phyloP scores from a whole-genome alignment of 1,140 invertebrate genomes.

The Pteromalus puparum region DNA sequence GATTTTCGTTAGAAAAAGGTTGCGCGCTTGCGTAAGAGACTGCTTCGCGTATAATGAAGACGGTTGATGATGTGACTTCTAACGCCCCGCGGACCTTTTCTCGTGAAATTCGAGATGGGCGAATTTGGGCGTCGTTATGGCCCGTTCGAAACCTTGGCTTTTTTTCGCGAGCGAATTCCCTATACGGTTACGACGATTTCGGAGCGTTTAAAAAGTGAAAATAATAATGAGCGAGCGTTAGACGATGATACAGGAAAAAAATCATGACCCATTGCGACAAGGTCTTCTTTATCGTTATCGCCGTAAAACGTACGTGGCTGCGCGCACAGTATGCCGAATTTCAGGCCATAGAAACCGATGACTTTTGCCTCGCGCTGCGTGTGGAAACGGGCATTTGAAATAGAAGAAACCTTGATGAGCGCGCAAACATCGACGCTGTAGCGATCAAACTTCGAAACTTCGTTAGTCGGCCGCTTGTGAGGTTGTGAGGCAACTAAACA shows the following conservation, averaged over 20 bases:
- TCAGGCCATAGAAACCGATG: neutral
- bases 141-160: neutral
- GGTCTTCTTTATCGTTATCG: constrained; percentile 41
- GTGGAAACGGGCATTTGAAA: neutral
- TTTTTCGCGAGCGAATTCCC: too few relatives aligned
- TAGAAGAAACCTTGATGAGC: constrained; percentile 16
- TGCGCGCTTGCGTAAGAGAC: neutral
- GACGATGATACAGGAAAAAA: neutral
- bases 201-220: neutral
- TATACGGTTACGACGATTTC: too few relatives aligned
- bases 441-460: neutral
- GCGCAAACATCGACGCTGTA: neutral
- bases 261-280: constrained; percentile 34
- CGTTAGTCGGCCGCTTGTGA: too few relatives aligned
- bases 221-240: neutral
- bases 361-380: neutral
- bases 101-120: neutral
- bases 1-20: neutral
- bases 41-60: neutral
- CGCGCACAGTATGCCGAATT: neutral
- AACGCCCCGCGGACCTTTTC: neutral
- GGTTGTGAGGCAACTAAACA: too few relatives aligned
- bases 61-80: neutral
- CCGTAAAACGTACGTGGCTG: neutral
- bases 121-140: neutral